A percentile compares a stretch with the other conserved stretches of the same genome.
These are phyloP conservation scores for Zaprionus gabonicus DNA, from an alignment of 1,140 invertebrate genomes.

Conservation along the genomic window DNA sequence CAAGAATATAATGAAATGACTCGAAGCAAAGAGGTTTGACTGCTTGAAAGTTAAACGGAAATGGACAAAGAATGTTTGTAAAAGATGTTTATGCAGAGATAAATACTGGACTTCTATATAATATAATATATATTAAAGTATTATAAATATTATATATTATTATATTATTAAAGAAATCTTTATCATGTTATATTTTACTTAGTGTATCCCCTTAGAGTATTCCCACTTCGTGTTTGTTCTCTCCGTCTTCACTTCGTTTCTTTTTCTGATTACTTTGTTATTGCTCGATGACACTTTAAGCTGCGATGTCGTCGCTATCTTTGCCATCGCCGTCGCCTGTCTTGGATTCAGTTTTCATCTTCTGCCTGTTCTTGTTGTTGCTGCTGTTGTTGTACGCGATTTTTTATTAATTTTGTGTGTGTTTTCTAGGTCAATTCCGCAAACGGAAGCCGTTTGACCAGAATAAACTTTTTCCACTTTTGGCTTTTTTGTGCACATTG, in stretches of 20 bases:
- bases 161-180: too few species aligned
- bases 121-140: neutral
- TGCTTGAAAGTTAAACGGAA: neutral
- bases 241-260: conserved; percentile 5
- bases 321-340: conserved; percentile 11
- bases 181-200: neutral
- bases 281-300: conserved; percentile 50
- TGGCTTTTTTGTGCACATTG: conserved; percentile 48
- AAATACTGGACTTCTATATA: neutral
- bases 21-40: neutral
- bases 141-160: too few species aligned
- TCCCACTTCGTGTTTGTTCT: neutral
- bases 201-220: conserved; percentile 25
- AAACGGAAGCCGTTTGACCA: conserved; percentile 76
- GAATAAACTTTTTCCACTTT: conserved; percentile 74
- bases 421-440: conserved; percentile 75
- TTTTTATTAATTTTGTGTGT: conserved; percentile 71
- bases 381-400: conserved; percentile 23
- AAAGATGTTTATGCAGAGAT: neutral
- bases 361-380: neutral
- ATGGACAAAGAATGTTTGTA: neutral
- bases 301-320: conserved; percentile 26
- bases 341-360: conserved; percentile 33
- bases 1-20: neutral
- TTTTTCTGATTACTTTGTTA: conserved; percentile 52